These are phyloP conservation scores for Eciton burchellii DNA, from an alignment of 1,140 invertebrate genomes.

Conservation along the genomic window DNA sequence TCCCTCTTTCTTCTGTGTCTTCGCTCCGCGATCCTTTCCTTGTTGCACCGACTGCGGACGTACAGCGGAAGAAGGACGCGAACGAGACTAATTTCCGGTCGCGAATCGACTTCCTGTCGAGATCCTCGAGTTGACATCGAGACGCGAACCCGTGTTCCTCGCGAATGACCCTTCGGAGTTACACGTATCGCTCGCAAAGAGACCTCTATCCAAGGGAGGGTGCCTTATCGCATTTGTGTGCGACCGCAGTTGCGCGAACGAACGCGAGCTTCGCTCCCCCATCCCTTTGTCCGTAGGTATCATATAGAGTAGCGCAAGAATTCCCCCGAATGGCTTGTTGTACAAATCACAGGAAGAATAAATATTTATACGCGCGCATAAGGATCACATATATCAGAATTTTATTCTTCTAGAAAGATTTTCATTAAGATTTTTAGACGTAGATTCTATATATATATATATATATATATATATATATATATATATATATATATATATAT, in stretches of 20 bases:
- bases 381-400: neutral
- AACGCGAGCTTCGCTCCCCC: conserved; percentile 54
- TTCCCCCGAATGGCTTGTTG: neutral
- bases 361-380: neutral
- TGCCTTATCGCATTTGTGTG: conserved; percentile 61
- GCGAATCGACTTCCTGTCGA: conserved; percentile 70
- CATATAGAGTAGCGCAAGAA: neutral
- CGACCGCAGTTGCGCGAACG: conserved; percentile 77
- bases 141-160: conserved; percentile 15
- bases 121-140: conserved; percentile 56
- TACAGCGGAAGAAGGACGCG: conserved; percentile 55
- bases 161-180: conserved; percentile 19
- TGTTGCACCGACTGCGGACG: conserved; percentile 42
- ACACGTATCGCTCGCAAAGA: conserved; percentile 41
- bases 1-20: conserved; percentile 7
- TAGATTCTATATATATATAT: no score
- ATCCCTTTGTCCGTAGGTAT: neutral
- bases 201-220: conserved; percentile 40
- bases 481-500: no score
- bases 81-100: conserved; percentile 69
- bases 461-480: no score
- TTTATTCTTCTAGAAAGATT: conserved; percentile 5
- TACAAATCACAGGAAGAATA: neutral
- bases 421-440: neutral
- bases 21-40: conserved; percentile 25